Conservation (phyloP, 2,797 vertebrate species). For the Scolopax bukidnonensis region DNA sequence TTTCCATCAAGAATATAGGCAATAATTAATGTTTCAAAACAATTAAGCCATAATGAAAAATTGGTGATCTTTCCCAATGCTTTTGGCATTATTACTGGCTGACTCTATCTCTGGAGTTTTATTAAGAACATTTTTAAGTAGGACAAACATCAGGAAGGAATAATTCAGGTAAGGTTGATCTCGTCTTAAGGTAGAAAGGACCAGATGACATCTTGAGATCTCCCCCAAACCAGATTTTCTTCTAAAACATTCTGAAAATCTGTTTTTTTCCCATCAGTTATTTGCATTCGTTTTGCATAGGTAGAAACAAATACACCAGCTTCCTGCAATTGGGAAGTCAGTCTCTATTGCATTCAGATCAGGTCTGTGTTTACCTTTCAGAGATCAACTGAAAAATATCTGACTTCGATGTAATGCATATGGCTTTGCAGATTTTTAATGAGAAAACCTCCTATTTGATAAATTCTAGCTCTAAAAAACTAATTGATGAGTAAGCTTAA, state of each 20-base stretch:
- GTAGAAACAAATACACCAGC: background rate
- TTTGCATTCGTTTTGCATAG: slow-evolving; percentile 6
- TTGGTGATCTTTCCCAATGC: background rate
- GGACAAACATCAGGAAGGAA: background rate
- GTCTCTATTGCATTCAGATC: background rate
- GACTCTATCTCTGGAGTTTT: background rate
- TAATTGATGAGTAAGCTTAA: background rate
- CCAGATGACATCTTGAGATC: background rate
- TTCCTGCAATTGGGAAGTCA: background rate
- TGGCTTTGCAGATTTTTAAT: background rate
- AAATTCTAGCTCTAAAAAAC: background rate
- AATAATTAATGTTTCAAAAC: slow-evolving; percentile 18
- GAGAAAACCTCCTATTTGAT: background rate
- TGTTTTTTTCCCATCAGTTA: background rate
- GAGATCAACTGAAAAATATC: background rate
- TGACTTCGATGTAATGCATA: background rate
- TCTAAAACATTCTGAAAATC: background rate
- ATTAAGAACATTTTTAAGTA: background rate
- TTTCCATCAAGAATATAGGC: background rate
- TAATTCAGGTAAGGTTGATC: background rate
- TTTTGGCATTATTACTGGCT: background rate
- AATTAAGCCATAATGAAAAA: slow-evolving; percentile 33
- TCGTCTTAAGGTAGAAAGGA: background rate
- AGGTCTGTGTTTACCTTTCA: background rate
- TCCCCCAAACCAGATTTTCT: background rate